A percentile compares a stretch with the other conserved stretches of the same genome.
phyloP scores from a whole-genome alignment of 2,888 invertebrate species.

The Rhagium mordax region DNA sequence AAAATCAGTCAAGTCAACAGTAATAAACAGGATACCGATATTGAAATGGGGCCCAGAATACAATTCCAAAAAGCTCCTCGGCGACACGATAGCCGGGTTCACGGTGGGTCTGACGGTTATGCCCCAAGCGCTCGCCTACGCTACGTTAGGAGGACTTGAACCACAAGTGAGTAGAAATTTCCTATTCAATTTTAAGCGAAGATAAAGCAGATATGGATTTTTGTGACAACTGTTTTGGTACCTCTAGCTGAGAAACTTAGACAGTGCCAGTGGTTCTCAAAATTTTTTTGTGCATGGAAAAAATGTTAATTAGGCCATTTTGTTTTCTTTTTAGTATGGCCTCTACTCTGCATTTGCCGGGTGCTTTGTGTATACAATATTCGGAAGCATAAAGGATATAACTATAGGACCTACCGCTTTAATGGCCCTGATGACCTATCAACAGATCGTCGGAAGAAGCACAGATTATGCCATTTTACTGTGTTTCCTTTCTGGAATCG shows the following conservation, averaged over 20 bases:
- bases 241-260: no score
- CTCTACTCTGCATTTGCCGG: constrained; percentile 96
- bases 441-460: constrained; percentile 80
- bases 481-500: constrained; percentile 86
- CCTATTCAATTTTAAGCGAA: no score
- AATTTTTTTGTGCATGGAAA: no score
- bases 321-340: constrained; percentile 81
- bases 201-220: no score
- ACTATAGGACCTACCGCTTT: constrained; percentile 95
- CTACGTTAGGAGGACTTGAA: constrained; percentile 88
- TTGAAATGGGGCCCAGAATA: constrained; percentile 84
- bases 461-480: constrained; percentile 87
- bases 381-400: constrained; percentile 91
- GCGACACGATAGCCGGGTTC: constrained; percentile 92
- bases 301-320: background rate
- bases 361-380: constrained; percentile 90
- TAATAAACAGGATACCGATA: constrained; percentile 75
- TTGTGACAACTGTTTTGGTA: no score
- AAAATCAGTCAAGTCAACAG: constrained; percentile 45
- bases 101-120: constrained; percentile 95
- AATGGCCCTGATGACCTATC: constrained; percentile 92
- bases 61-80: constrained; percentile 81
- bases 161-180: constrained; percentile 77
- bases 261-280: no score
- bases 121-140: constrained; percentile 94